Evolutionary conservation across 2,797 vertebrate species (phyloP).

Genomic region (Pampus argenteus): DNA sequence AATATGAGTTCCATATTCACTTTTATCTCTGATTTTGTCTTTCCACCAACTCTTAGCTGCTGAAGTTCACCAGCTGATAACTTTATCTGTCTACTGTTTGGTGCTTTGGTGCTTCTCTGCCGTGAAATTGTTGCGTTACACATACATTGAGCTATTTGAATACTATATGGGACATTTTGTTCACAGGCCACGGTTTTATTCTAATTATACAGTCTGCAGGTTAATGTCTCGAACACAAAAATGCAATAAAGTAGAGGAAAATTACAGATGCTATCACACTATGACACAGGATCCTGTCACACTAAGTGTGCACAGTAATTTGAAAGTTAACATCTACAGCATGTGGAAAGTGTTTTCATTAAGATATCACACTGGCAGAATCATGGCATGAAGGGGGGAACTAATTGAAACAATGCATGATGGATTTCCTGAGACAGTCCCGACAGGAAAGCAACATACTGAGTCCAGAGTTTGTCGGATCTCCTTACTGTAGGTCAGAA

Average conservation of each 20-base stretch:
- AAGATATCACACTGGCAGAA: constrained; percentile 50
- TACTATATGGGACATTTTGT: not conserved
- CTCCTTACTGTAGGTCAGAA: constrained; percentile 35
- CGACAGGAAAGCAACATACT: constrained; percentile 29
- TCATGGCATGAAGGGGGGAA: constrained; percentile 46
- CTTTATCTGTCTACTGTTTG: no score
- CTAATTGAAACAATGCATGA: constrained; percentile 65
- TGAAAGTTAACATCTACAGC: constrained; percentile 44
- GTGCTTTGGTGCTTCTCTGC: not conserved
- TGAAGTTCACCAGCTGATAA: not conserved
- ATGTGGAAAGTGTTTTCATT: constrained; percentile 53
- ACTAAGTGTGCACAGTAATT: constrained; percentile 33
- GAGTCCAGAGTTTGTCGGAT: constrained; percentile 28
- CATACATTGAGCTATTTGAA: not conserved
- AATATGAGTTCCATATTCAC: no score
- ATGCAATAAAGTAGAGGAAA: not conserved
- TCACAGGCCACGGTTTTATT: not conserved
- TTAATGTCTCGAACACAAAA: not conserved
- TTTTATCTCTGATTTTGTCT: not conserved
- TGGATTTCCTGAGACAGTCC: constrained; percentile 55
- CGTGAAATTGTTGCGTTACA: not conserved
- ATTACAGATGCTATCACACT: constrained; percentile 17
- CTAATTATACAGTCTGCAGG: not conserved
- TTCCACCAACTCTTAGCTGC: not conserved
- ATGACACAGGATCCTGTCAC: constrained; percentile 20